Conservation (phyloP, 2,888 invertebrate genomes). For the Nomada fabriciana region DNA sequence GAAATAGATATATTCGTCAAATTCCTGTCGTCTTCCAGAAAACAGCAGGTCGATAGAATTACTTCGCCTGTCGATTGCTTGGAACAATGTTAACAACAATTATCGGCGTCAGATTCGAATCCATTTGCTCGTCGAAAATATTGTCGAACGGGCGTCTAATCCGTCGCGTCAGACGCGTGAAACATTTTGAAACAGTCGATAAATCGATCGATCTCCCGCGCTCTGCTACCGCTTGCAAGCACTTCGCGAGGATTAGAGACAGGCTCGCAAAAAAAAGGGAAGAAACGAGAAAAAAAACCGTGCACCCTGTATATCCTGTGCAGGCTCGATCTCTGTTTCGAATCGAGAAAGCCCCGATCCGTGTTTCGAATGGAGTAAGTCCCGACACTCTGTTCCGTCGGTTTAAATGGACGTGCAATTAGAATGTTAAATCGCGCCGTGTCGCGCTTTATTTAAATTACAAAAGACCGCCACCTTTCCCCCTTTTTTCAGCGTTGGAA, state of each 20-base stretch:
- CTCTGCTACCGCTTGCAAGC: conserved; percentile 9
- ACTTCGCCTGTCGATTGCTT: too few species aligned
- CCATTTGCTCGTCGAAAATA: conserved; percentile 16
- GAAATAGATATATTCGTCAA: too few species aligned
- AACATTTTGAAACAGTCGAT: neutral
- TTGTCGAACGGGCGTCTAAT: conserved; percentile 11
- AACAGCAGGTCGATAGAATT: too few species aligned
- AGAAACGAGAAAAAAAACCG: neutral
- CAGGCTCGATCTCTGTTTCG: neutral
- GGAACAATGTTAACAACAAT: neutral
- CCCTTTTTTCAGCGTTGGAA: too few species aligned
- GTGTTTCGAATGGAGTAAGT: neutral
- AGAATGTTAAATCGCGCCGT: conserved; percentile 33
- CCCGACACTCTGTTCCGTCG: conserved; percentile 10
- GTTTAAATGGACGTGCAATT: conserved; percentile 26
- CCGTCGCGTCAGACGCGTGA: conserved; percentile 16
- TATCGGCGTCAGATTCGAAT: neutral
- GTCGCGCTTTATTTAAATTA: conserved; percentile 33
- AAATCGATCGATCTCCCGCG: conserved; percentile 10
- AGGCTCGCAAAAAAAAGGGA: neutral
- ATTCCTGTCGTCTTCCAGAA: too few species aligned
- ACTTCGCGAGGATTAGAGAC: conserved; percentile 10
- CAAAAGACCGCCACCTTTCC: neutral
- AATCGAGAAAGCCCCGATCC: neutral
- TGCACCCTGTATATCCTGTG: neutral